Evolutionary conservation across 1,140 invertebrate species (phyloP).

Genomic region (Popillia japonica): DNA sequence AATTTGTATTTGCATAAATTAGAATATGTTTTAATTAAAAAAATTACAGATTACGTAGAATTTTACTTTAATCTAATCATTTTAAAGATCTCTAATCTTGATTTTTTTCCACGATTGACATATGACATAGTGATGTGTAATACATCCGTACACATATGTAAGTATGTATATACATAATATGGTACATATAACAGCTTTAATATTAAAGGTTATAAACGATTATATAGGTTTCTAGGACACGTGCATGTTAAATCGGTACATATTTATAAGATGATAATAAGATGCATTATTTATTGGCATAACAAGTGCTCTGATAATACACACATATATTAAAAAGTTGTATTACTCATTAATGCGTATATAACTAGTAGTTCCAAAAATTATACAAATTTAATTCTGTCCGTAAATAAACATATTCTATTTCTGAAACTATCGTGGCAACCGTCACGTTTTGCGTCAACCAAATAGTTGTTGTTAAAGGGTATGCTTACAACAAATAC

Average conservation of each 20-base stretch:
- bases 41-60: too few relatives aligned
- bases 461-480: neutral
- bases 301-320: neutral
- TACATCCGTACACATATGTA: too few relatives aligned
- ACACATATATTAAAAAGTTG: neutral
- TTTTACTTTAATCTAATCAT: too few relatives aligned
- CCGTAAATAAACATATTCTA: conserved; percentile 5
- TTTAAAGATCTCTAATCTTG: too few relatives aligned
- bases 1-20: too few relatives aligned
- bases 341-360: neutral
- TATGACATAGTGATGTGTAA: too few relatives aligned
- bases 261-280: neutral
- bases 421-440: neutral
- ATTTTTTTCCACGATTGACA: too few relatives aligned
- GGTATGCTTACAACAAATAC: neutral
- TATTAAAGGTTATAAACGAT: too few relatives aligned
- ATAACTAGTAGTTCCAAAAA: neutral
- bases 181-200: neutral
- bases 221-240: too few relatives aligned
- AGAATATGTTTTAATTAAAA: too few relatives aligned
- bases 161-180: too few relatives aligned
- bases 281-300: neutral
- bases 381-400: neutral
- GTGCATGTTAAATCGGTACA: too few relatives aligned
- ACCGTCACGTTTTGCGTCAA: conserved; percentile 3